A percentile compares a stretch with the other conserved stretches of the same genome.
These are phyloP conservation scores for Drosophila persimilis DNA, from an alignment of 1,140 invertebrate species.

Conservation along the genomic window DNA sequence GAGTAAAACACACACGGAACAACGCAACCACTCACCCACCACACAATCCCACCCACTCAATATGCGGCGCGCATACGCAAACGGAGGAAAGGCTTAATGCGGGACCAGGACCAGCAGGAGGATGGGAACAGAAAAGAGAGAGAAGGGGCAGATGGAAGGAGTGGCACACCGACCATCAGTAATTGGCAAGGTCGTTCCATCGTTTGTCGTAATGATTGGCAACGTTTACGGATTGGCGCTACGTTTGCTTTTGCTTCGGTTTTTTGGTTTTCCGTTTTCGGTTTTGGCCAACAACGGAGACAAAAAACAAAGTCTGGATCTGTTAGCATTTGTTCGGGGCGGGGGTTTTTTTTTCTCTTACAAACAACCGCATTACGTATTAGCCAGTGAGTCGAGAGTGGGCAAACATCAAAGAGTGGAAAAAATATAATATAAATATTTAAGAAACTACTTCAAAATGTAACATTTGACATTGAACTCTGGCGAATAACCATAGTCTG, in stretches of 20 bases:
- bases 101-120: slow-evolving; percentile 13
- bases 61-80: slow-evolving; percentile 54
- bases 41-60: slow-evolving; percentile 40
- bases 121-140: slow-evolving; percentile 16
- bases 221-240: slow-evolving; percentile 59
- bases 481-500: too few relatives aligned
- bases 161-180: slow-evolving; percentile 41
- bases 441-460: background rate
- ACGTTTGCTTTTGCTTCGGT: slow-evolving; percentile 50
- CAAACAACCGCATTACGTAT: slow-evolving; percentile 27
- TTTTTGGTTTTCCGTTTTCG: slow-evolving; percentile 45
- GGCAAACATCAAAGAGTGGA: slow-evolving; percentile 15
- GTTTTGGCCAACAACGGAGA: slow-evolving; percentile 53
- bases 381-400: slow-evolving; percentile 14
- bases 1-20: slow-evolving; percentile 6
- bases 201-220: slow-evolving; percentile 77
- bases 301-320: slow-evolving; percentile 39
- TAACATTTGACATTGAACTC: too few relatives aligned
- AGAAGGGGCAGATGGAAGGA: too few relatives aligned
- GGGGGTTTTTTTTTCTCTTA: slow-evolving; percentile 8
- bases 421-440: slow-evolving; percentile 6
- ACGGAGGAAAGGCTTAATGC: slow-evolving; percentile 40
- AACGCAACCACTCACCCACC: background rate
- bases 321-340: slow-evolving; percentile 59
- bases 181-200: slow-evolving; percentile 76